Base-by-base conservation (phyloP, 2,888 invertebrate genomes). In the Hoplodrina ambigua region DNA sequence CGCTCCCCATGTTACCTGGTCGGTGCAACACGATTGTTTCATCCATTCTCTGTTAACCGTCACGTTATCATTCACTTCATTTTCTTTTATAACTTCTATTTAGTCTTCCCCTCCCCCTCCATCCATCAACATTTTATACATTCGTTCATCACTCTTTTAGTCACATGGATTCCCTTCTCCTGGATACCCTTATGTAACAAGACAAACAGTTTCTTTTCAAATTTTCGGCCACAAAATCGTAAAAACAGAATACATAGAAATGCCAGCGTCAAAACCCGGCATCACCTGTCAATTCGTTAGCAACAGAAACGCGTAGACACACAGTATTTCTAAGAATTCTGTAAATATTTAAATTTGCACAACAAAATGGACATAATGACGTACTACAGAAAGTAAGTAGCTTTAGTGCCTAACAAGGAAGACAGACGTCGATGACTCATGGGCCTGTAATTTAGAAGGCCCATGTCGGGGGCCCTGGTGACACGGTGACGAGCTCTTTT, bases 381-480 rank as follows among this genome's bases (percentile, higher is more conserved):
- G 81, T 69, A 72, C 57, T 67, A 64, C 78, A 67, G 84, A 83
- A 83, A 80, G 84, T 75, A 83, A 80, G 84, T 75, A 72, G 80
- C 64, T 81, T 77, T 69, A 68, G 62, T 63, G 62, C 63, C 72
- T 64, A 69, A 83, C 75, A 70, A 70, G 77, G 79, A 79, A 84
- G 82, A 75, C 62, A 73, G 80, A 61, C 80, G 63, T 53, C 70
- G 67, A 57, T 85, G 84, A 85, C 72, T 84, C 85, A 84, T 61
- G 68, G 61, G 17, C 64, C 57, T 75, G 75, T 73, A 64, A 78
- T 82, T 81, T 84, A 69, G 74, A 83, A 75, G 82, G 80, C 80
- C 60, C 70, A 72, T 58, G 63, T 68, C 56, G 60, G 70, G 66
- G 71, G 73, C 62, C 71, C 76, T 64, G 62, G 59, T 69, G 66